Base-by-base conservation (phyloP, 2,797 vertebrate species). In the Sebastes hubbsi region DNA sequence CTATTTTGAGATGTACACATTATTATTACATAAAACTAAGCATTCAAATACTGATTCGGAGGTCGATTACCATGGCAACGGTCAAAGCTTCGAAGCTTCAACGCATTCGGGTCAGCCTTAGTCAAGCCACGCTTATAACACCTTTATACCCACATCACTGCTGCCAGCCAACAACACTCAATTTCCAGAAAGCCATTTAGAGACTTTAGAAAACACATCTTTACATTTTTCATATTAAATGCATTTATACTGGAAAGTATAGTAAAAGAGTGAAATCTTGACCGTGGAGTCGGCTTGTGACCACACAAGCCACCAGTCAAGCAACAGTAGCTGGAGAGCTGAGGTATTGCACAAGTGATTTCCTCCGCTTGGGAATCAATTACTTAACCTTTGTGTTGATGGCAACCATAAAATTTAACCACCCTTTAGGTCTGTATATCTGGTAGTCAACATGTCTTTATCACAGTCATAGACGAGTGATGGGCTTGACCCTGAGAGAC, bases 141-240 rank as follows among this genome's bases (percentile, higher is more conserved):
- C 18, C 18, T 73, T 76, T 65, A 46, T 30, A 56, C 29, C 52
- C 42, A 74, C 46, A 70, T 34, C 52, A 68, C 22, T 65, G 4
- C 42, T 16, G 38, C 32, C 8, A 5, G 30, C 36, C 22, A 25
- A 67, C n/a, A 56, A 25, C 30, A 58, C 38, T 56, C 4, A 55
- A 56, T 55, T 22, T n/a, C 55, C 8, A 14, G 34, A 65, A 65
- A 67, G 27, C 5, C 22, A 18, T 72, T 55, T 36, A 68, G 38
- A 52, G 30, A 68, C 60, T 68, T 30, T 24, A 59, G 22, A 59
- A 71, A 87, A 60, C 24, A 49, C 60, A 24, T 66, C 27, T 72
- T 86, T 77, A 77, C 67, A 84, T 80, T 75, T 75, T 82, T 82
- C 12, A 78, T 56, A 61, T 54, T 13, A 36, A 77, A 81, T 54